Evolutionary conservation across 2,797 vertebrate genomes (phyloP), one percentile per base, ranked within the genome.

Genomic region (Nyctalus aviator): DNA sequence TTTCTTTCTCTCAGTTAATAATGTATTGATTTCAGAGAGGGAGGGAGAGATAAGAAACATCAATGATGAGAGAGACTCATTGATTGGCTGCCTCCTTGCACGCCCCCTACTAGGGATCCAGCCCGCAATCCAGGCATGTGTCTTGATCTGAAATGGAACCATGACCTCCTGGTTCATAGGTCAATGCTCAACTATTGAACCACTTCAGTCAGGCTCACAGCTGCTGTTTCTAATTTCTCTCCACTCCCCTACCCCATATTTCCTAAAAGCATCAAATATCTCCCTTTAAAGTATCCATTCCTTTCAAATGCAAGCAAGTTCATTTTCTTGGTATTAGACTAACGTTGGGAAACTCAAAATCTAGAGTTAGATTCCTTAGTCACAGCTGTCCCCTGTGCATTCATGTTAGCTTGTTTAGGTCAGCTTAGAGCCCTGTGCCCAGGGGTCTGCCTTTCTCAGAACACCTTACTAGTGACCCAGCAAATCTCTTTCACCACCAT

Each of bases 241-340:
- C 64, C 3, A 8, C 25, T 57, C 5, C 8, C 11, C 46, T n/a
- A 37, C 2, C 5, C 20, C 35, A 3, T 15, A 10, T 76, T n/a
- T 85, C 32, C 84, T 41, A 37, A 62, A 90, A 69, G 20, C 87
- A 78, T 46, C 62, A n/a, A 2, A 13, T 11, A 15, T 90, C 69
- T 89, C 84, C 44, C 48, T 59, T 77, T 57, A 53, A 73, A 57
- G 6, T 30, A 18, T 14, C 53, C 25, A 21, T 30, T 44, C 46
- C 35, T 93, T 84, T 84, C n/a, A 84, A 53, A 69, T 32, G 79
- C 44, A 64, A 88, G 35, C 55, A 68, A 48, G 18, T 91, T n/a
- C 2, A 5, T 84, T 88, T 94, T 78, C 77, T 75, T 75, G 37
- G 50, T 25, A 21, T 76, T 64, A 53, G 21, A 8, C 55, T 66